Conservation (phyloP, 2,797 vertebrate genomes). For the Benthosema pterotum region DNA sequence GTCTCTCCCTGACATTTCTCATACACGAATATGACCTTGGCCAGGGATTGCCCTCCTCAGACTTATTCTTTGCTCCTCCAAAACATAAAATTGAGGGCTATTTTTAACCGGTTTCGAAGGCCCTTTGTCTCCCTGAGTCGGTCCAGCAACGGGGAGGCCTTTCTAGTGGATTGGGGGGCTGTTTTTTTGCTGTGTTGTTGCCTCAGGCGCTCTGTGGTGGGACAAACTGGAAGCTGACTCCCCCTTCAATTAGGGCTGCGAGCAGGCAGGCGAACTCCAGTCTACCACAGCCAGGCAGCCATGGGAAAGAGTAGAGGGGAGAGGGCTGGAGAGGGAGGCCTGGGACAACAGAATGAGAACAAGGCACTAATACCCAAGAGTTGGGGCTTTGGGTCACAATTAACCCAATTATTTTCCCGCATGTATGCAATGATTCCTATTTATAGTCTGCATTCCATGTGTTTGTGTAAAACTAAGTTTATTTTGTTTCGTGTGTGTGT, state of each 20-base stretch:
- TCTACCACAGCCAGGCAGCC: conserved; percentile 20
- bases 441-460: no score
- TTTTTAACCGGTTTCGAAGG: conserved; percentile 41
- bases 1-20: conserved; percentile 25
- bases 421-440: no score
- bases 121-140: conserved; percentile 40
- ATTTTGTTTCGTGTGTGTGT: no score
- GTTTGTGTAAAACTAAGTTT: no score
- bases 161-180: conserved; percentile 36
- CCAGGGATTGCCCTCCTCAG: conserved; percentile 36
- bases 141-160: conserved; percentile 31
- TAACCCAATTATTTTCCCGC: no score
- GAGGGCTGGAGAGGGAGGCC: neutral
- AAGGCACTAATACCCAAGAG: neutral
- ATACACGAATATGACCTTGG: conserved; percentile 27
- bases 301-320: conserved; percentile 27
- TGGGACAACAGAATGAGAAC: neutral
- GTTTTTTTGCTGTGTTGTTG: conserved; percentile 43
- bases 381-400: neutral
- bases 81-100: conserved; percentile 41
- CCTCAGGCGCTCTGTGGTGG: conserved; percentile 41
- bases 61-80: neutral
- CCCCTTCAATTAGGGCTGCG: conserved; percentile 57
- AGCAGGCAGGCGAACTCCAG: conserved; percentile 30
- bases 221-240: conserved; percentile 49